phyloP scores from a whole-genome alignment of 2,113 vertebrate species.

The Aegotheles bennettii region DNA sequence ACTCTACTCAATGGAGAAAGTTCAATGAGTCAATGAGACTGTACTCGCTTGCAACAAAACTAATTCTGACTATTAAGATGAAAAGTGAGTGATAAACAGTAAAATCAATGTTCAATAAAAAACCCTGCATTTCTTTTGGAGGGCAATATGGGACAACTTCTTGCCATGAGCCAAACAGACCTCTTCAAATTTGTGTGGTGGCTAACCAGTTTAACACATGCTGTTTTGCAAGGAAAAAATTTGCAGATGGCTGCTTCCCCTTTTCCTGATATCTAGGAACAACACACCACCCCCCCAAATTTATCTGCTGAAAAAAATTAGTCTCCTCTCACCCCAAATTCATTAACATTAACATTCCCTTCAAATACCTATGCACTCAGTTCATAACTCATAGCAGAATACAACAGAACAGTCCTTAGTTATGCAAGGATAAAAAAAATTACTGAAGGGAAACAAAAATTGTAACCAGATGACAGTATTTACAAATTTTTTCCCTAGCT shows the following conservation, averaged over 20 bases:
- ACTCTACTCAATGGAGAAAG: not conserved
- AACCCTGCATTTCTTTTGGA: not conserved
- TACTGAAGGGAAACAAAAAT: not conserved
- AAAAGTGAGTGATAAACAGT: not conserved
- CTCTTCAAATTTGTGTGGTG: not conserved
- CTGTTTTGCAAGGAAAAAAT: not conserved
- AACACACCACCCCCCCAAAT: too few species aligned
- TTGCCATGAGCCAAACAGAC: not conserved
- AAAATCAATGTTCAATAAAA: not conserved
- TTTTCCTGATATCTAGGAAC: not conserved
- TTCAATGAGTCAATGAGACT: not conserved
- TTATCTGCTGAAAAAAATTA: not conserved
- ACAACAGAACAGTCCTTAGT: not conserved
- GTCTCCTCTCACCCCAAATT: not conserved
- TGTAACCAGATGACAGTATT: not conserved
- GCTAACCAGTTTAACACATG: not conserved
- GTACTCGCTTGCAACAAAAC: not conserved
- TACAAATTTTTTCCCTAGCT: not conserved
- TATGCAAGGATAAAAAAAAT: not conserved
- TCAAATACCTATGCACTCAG: not conserved
- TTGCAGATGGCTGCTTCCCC: not conserved
- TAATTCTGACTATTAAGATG: not conserved
- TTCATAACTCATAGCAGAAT: not conserved
- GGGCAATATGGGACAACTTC: not conserved
- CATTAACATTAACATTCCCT: not conserved